Conservation (phyloP, 2,113 vertebrate species). For the Bettongia penicillata region DNA sequence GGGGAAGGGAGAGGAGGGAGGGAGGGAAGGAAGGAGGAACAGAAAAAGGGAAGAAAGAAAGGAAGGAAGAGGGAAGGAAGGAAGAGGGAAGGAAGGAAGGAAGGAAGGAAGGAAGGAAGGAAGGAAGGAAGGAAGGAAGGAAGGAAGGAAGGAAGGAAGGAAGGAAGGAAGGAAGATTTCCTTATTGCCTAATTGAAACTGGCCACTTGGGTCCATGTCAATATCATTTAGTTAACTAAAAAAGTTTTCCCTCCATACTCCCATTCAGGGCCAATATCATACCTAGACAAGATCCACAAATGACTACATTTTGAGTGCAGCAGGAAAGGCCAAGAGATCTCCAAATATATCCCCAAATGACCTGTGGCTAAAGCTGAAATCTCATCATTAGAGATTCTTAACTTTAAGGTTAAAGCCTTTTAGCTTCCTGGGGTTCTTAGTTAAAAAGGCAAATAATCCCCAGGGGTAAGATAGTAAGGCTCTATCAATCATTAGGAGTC, state of each 20-base stretch:
- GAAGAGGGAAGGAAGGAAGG: too few species aligned
- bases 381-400: neutral
- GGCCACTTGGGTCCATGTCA: too few species aligned
- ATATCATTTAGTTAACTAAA: neutral
- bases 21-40: too few species aligned
- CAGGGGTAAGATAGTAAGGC: neutral
- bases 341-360: neutral
- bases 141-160: too few species aligned
- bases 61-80: too few species aligned
- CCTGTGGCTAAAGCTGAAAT: neutral
- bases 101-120: too few species aligned
- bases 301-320: neutral
- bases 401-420: neutral
- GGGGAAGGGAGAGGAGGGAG: too few species aligned
- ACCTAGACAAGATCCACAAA: neutral
- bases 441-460: neutral
- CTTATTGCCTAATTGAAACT: too few species aligned
- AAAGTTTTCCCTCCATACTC: neutral
- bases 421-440: neutral
- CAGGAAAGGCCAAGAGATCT: neutral
- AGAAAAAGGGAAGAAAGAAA: too few species aligned
- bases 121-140: too few species aligned
- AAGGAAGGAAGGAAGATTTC: too few species aligned
- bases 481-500: neutral
- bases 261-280: neutral